Conservation (phyloP, 2,113 vertebrate genomes). For the Phalacrocorax brasilianus region DNA sequence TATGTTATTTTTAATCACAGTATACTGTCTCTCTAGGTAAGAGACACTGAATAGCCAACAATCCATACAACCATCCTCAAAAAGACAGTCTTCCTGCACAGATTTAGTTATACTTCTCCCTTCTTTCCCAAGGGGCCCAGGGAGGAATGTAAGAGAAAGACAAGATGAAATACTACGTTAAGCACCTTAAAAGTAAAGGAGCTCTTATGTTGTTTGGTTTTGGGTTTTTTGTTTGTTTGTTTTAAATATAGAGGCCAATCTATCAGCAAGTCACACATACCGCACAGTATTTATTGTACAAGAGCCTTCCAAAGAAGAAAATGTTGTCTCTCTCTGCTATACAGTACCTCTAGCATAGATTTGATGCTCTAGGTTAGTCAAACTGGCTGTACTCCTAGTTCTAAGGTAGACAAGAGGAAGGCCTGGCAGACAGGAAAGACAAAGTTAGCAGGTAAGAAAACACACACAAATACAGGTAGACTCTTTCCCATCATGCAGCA, state of each 20-base stretch:
- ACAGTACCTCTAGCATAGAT: constrained; percentile 95
- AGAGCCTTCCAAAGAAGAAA: neutral
- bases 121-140: neutral
- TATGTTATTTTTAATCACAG: neutral
- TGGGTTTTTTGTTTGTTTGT: neutral
- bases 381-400: constrained; percentile 98
- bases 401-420: constrained; percentile 96
- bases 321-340: constrained; percentile 56
- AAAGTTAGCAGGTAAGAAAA: constrained; percentile 77
- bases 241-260: neutral
- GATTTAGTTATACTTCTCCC: neutral
- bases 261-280: neutral
- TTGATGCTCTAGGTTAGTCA: constrained; percentile 95
- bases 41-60: neutral
- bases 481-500: neutral
- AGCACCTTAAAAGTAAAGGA: neutral
- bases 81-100: neutral
- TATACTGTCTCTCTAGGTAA: neutral
- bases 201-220: neutral
- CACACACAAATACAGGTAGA: neutral
- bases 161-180: neutral
- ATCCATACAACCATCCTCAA: neutral
- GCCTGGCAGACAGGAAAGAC: constrained; percentile 91
- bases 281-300: neutral
- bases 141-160: neutral